Base-by-base conservation (phyloP, 2,797 vertebrate genomes). In the Vultur gryphus region DNA sequence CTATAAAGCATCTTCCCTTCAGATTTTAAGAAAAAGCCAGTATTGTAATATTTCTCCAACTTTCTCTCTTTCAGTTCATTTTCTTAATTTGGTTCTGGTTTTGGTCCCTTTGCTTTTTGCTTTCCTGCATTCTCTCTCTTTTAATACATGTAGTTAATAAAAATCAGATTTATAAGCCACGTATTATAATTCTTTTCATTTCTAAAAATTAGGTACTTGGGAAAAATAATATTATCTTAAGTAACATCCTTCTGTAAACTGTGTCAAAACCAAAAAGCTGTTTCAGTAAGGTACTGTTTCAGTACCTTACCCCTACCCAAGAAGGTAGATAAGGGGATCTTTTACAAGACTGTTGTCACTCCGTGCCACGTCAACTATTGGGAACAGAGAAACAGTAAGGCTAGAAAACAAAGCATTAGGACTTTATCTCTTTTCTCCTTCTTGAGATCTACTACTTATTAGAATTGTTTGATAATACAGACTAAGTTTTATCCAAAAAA, bases 311-410 rank as follows among this genome's bases (percentile, higher is more conserved):
- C 15, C 35, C 35, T 91, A 57, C 62, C 59, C 44, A 82, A 31
- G 49, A 79, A 20, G 1, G 64, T 25, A 84, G 92, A 66, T 93
- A 78, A 94, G 58, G 58, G 58, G 29, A 70, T 91, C 46, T 91
- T 94, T 96, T 85, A 89, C 75, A 89, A 81, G 93, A 72, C 46
- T 16, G 85, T 48, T 91, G 93, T 80, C 78, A 59, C 48, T 83
- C 52, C 46, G 16, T 70, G 79, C 76, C 65, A 52, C 8, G 7
- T 75, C 80, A 92, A 76, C 78, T 79, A 18, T 1, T 78, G 43
- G 44, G 46, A 85, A 71, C 0, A 86, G 29, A 80, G 54, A 78
- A 91, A 70, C 19, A 77, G 25, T 17, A 58, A 77, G 10, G 10
- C 10, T 58, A 62, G 75, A 92, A 95, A 87, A 26, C 37, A 61